A percentile compares a stretch with the other conserved stretches of the same genome.
These are phyloP conservation scores for Actinia tenebrosa DNA, from an alignment of 64 coral and sea anemone species.

Conservation along the genomic window DNA sequence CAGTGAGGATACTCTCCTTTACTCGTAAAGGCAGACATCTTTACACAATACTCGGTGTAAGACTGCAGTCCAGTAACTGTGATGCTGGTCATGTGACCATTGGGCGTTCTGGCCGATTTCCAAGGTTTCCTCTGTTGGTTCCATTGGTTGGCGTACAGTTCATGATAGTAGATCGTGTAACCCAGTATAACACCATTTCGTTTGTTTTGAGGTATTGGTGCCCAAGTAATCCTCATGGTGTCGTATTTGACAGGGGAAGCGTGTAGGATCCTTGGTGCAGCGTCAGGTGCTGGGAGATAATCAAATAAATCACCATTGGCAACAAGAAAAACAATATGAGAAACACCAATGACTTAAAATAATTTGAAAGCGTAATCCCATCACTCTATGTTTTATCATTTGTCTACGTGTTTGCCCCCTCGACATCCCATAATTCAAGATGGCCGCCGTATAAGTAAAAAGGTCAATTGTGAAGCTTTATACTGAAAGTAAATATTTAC, in stretches of 20 bases:
- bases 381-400: too few relatives aligned
- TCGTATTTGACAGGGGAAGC: background rate
- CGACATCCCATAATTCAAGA: too few relatives aligned
- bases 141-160: too few relatives aligned
- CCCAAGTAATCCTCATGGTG: background rate
- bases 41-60: background rate
- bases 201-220: background rate
- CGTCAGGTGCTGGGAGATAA: background rate
- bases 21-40: conserved; percentile 13
- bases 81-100: background rate
- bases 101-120: background rate
- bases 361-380: too few relatives aligned
- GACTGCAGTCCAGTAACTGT: background rate
- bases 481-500: too few relatives aligned
- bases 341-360: too few relatives aligned
- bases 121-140: background rate
- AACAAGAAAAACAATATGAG: too few relatives aligned
- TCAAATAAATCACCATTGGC: too few relatives aligned
- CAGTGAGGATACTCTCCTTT: background rate
- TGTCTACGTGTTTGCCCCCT: too few relatives aligned
- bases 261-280: background rate
- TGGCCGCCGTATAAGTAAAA: too few relatives aligned
- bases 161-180: background rate
- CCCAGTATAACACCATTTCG: background rate
- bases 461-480: too few relatives aligned